phyloP scores from a whole-genome alignment of 1,140 invertebrate species.

The Manduca sexta region DNA sequence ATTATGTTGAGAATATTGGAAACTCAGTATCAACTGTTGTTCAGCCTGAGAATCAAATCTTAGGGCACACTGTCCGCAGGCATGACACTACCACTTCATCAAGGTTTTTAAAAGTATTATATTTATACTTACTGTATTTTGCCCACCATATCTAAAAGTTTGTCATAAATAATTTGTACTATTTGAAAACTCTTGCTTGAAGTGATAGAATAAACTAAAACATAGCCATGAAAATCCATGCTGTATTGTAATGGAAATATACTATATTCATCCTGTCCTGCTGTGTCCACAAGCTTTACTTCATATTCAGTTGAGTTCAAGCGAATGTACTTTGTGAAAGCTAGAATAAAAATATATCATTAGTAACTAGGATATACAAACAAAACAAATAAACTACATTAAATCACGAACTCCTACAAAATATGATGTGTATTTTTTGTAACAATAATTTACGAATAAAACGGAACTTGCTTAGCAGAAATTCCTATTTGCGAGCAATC shows the following conservation, averaged over 20 bases:
- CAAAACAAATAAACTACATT: not conserved
- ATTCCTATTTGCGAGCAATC: too few relatives aligned
- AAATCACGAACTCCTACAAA: too few relatives aligned
- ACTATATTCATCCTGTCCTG: constrained; percentile 98
- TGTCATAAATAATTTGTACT: constrained; percentile 96
- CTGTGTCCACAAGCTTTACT: constrained; percentile 95
- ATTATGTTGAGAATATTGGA: too few relatives aligned
- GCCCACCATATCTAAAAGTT: constrained; percentile 95
- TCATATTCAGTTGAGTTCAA: constrained; percentile 96
- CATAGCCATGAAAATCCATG: constrained; percentile 99
- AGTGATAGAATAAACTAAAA: constrained; percentile 97
- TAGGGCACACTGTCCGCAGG: too few relatives aligned
- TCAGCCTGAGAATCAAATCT: too few relatives aligned
- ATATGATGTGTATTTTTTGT: not conserved
- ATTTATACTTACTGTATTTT: constrained; percentile 90
- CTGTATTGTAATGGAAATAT: constrained; percentile 98
- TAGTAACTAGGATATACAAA: too few relatives aligned
- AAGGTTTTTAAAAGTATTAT: too few relatives aligned
- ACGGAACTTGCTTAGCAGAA: too few relatives aligned
- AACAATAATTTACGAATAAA: too few relatives aligned
- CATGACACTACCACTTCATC: too few relatives aligned
- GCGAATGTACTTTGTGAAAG: constrained; percentile 92
- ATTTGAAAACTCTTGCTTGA: constrained; percentile 98
- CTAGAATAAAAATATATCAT: constrained; percentile 68
- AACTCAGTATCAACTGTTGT: too few relatives aligned